Evolutionary conservation across 1,140 invertebrate genomes (phyloP).

Genomic region (Drosophila orosa): DNA sequence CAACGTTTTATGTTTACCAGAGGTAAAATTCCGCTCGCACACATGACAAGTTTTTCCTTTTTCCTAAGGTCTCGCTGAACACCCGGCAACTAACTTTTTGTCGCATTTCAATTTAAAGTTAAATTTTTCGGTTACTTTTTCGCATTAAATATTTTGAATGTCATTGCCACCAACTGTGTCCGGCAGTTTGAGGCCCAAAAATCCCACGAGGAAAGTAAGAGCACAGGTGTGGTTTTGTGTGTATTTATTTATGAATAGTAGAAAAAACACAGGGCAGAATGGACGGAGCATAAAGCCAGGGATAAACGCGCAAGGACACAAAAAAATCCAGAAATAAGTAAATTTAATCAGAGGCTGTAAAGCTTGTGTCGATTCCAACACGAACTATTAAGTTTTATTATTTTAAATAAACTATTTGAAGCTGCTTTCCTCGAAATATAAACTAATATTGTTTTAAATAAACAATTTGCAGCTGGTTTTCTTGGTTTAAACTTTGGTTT

Average conservation of each 20-base stretch:
- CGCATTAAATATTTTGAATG: constrained; percentile 69
- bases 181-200: constrained; percentile 16
- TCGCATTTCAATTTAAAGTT: constrained; percentile 79
- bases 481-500: too few relatives aligned
- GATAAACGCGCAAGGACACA: constrained; percentile 6
- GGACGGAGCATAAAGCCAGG: constrained; percentile 10
- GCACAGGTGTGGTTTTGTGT: constrained; percentile 46
- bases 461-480: not conserved
- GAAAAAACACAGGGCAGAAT: constrained; percentile 22
- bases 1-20: constrained; percentile 78
- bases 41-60: constrained; percentile 59
- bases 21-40: constrained; percentile 56
- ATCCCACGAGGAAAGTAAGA: constrained; percentile 47
- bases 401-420: not conserved
- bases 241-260: constrained; percentile 47
- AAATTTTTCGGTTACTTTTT: constrained; percentile 65
- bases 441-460: not conserved
- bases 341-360: constrained; percentile 13
- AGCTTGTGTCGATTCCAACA: not conserved
- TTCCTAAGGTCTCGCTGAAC: constrained; percentile 29
- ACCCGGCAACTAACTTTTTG: constrained; percentile 32
- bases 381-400: too few relatives aligned
- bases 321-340: constrained; percentile 15
- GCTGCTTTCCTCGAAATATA: not conserved
- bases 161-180: constrained; percentile 65